phyloP scores from a whole-genome alignment of 1,140 invertebrate species.

The Trialeurodes vaporariorum region DNA sequence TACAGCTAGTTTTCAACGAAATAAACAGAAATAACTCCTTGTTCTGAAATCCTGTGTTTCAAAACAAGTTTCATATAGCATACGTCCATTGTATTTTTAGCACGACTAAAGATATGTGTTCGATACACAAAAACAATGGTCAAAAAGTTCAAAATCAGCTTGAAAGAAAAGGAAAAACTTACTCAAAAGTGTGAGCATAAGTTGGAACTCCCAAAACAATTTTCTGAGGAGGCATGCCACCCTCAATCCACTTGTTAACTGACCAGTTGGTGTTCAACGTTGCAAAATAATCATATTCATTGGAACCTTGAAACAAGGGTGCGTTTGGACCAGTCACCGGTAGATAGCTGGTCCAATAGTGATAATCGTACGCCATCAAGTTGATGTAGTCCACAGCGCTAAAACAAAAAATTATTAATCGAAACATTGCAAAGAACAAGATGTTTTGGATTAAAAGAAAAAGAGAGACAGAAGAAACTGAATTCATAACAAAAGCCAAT shows the following conservation, averaged over 20 bases:
- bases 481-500: slow-evolving; percentile 12
- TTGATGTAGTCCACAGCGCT: slow-evolving; percentile 72
- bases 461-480: slow-evolving; percentile 15
- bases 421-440: too few species aligned
- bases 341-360: slow-evolving; percentile 58
- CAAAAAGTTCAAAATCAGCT: too few species aligned
- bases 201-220: slow-evolving; percentile 80
- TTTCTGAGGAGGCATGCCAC: slow-evolving; percentile 71
- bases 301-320: slow-evolving; percentile 48
- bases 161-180: too few species aligned
- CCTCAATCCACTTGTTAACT: slow-evolving; percentile 60
- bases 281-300: slow-evolving; percentile 50
- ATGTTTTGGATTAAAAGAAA: too few species aligned
- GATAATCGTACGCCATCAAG: slow-evolving; percentile 83
- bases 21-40: too few species aligned
- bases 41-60: too few species aligned
- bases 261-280: slow-evolving; percentile 76
- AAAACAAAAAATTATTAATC: too few species aligned
- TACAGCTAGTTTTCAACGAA: too few species aligned
- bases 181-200: slow-evolving; percentile 74
- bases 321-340: slow-evolving; percentile 75
- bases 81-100: too few species aligned
- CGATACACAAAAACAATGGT: too few species aligned
- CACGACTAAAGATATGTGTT: too few species aligned
- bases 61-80: too few species aligned